phyloP scores from a whole-genome alignment of 2,113 vertebrate species.

The Platysternon megacephalum region DNA sequence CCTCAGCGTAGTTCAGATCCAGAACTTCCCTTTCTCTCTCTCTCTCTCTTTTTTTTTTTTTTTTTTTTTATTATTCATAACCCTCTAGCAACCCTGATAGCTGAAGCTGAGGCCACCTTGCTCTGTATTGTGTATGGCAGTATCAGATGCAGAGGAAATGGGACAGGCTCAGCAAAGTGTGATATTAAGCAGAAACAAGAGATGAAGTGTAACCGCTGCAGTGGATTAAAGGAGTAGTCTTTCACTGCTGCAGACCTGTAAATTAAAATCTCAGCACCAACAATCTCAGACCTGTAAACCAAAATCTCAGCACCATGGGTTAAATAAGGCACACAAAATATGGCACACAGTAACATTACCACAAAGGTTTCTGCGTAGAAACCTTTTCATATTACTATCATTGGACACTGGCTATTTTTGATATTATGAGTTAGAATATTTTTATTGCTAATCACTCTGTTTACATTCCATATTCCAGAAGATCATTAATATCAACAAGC shows the following conservation, averaged over 20 bases:
- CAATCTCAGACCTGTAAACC: neutral
- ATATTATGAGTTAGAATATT: slow-evolving; percentile 55
- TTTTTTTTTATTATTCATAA: neutral
- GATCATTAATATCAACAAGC: slow-evolving; percentile 40
- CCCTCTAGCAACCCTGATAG: neutral
- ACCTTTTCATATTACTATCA: neutral
- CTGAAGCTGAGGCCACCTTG: neutral
- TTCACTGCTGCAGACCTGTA: neutral
- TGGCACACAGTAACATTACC: neutral
- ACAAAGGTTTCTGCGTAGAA: neutral
- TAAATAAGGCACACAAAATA: neutral
- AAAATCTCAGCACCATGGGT: neutral
- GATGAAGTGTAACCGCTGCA: neutral
- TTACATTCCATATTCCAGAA: neutral
- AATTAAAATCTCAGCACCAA: slow-evolving; percentile 11
- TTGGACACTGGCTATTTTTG: slow-evolving; percentile 33
- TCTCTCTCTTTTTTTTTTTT: neutral
- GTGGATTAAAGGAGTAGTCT: neutral
- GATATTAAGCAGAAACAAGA: neutral
- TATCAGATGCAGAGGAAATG: neutral
- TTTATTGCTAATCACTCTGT: slow-evolving; percentile 58
- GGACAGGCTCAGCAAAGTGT: neutral
- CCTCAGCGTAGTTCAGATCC: neutral
- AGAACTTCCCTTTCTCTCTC: neutral
- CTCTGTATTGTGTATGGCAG: neutral